A percentile compares a stretch with the other conserved stretches of the same genome.
Conservation (phyloP, 2,113 vertebrate genomes). For the Callocephalon fimbriatum region DNA sequence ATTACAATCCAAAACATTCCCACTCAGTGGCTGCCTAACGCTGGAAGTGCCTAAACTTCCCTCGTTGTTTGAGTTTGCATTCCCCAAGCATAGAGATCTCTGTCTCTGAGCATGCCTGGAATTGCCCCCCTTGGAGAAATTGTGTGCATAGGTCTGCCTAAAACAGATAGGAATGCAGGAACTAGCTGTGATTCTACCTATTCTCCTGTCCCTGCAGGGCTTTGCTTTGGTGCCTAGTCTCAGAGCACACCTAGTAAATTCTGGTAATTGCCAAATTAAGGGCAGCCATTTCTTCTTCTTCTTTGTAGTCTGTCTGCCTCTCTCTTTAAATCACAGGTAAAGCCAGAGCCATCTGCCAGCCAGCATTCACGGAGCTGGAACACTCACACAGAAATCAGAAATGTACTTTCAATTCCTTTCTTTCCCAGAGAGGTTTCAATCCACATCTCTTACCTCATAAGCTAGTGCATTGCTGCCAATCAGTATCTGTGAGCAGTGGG, state of each 20-base stretch:
- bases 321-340: background rate
- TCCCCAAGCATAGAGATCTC: background rate
- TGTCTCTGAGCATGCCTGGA: constrained; percentile 30
- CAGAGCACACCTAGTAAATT: background rate
- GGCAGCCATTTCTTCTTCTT: background rate
- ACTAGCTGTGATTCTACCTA: background rate
- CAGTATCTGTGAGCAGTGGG: background rate
- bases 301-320: background rate
- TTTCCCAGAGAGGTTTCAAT: background rate
- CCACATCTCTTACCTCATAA: background rate
- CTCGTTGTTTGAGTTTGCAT: background rate
- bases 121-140: background rate
- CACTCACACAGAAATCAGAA: background rate
- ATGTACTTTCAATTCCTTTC: background rate
- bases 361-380: background rate
- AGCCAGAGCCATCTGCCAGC: background rate
- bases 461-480: background rate
- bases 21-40: background rate
- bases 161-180: constrained; percentile 10
- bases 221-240: background rate
- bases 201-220: background rate
- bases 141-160: background rate
- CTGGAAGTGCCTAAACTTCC: background rate
- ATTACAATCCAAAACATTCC: background rate
- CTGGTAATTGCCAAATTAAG: background rate